phyloP scores from a whole-genome alignment of 53 echinoderm and acorn worm genomes.

The Echinarachnius parma region DNA sequence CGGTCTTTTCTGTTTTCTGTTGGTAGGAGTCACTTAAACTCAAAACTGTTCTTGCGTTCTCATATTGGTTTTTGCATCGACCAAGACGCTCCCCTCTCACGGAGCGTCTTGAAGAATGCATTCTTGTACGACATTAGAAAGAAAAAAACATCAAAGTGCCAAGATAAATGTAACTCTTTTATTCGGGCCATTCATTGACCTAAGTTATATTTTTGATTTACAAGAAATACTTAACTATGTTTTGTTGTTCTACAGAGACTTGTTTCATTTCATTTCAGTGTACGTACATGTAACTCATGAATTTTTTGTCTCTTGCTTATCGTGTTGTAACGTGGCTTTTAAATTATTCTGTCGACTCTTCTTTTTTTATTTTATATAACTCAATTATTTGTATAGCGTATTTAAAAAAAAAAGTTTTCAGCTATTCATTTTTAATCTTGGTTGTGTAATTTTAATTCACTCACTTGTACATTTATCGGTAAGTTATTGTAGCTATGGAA shows the following conservation, averaged over 20 bases:
- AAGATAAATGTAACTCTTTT: slow-evolving; percentile 27
- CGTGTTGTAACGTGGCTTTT: slow-evolving; percentile 42
- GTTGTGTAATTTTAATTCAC: slow-evolving; percentile 51
- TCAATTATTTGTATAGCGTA: slow-evolving; percentile 37
- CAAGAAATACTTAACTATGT: slow-evolving; percentile 3
- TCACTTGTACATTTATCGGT: slow-evolving; percentile 45
- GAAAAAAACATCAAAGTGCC: slow-evolving; percentile 32
- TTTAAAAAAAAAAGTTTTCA: slow-evolving; percentile 14
- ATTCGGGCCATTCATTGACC: slow-evolving; percentile 31
- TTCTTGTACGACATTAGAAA: slow-evolving; percentile 21
- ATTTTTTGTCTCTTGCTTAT: slow-evolving; percentile 18
- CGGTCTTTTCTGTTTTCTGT: too few relatives aligned
- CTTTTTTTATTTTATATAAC: slow-evolving; percentile 35
- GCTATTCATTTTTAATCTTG: slow-evolving; percentile 48
- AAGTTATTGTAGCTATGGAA: slow-evolving; percentile 49
- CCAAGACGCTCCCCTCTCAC: too few relatives aligned
- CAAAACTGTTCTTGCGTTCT: too few relatives aligned
- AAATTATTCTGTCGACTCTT: slow-evolving; percentile 50
- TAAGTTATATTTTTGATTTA: slow-evolving; percentile 18
- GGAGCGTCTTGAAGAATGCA: slow-evolving; percentile 6
- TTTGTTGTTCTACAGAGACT: slow-evolving; percentile 11
- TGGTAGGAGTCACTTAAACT: too few relatives aligned
- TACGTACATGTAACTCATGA: too few relatives aligned
- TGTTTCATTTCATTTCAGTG: too few relatives aligned
- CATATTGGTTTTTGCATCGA: too few relatives aligned